A percentile compares a stretch with the other conserved stretches of the same genome.
phyloP scores from a whole-genome alignment of 2,113 vertebrate species.

The Circaetus gallicus region DNA sequence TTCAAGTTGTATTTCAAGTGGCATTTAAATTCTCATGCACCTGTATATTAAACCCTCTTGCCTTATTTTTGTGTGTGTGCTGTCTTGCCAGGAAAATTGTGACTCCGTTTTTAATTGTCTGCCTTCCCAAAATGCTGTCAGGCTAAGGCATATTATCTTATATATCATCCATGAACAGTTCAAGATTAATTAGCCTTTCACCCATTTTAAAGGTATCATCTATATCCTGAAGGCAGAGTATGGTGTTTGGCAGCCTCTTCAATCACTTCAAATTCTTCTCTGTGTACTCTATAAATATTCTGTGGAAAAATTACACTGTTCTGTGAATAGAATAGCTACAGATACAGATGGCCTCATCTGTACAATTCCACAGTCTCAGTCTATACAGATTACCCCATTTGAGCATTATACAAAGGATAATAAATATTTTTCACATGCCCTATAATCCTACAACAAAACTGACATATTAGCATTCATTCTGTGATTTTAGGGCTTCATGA shows the following conservation, averaged over 20 bases:
- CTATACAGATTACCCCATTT: background rate
- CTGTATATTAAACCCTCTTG: background rate
- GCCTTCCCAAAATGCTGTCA: constrained; percentile 15
- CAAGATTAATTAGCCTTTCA: constrained; percentile 69
- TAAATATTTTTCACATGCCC: background rate
- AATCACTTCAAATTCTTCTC: constrained; percentile 51
- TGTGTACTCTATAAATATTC: constrained; percentile 52
- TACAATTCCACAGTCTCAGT: background rate
- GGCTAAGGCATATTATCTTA: constrained; percentile 37
- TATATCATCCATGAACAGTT: constrained; percentile 11
- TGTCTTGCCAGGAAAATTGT: constrained; percentile 20
- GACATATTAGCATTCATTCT: background rate
- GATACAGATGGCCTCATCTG: background rate
- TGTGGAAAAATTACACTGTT: constrained; percentile 12
- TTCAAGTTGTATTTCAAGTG: background rate
- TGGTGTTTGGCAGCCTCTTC: constrained; percentile 41
- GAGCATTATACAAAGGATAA: background rate
- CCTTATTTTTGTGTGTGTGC: background rate
- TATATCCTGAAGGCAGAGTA: constrained; percentile 47
- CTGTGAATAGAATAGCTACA: background rate
- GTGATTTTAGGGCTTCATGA: background rate
- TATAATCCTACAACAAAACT: background rate
- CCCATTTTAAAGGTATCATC: constrained; percentile 54
- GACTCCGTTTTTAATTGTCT: constrained; percentile 2
- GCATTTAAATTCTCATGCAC: background rate